Conservation (phyloP, 2,888 invertebrate species). For the Trachelus stipa region DNA sequence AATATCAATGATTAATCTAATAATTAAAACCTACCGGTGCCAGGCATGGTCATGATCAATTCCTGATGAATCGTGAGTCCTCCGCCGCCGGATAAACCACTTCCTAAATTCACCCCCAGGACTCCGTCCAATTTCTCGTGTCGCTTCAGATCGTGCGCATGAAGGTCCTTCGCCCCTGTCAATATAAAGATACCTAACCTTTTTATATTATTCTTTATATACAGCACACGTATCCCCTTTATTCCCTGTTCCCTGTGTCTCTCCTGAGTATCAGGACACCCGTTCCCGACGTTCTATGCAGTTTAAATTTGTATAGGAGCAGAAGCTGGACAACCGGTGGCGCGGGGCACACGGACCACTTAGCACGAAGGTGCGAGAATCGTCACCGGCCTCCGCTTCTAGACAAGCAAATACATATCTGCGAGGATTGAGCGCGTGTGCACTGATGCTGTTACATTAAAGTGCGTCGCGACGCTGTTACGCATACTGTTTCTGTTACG, state of each 20-base stretch:
- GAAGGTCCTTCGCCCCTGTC: slow-evolving; percentile 80
- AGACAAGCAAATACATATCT: slow-evolving; percentile 51
- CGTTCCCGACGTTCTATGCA: slow-evolving; percentile 43
- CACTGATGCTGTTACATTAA: neutral
- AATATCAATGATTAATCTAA: slow-evolving; percentile 1
- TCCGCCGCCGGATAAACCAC: slow-evolving; percentile 60
- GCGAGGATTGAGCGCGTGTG: neutral
- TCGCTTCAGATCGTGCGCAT: slow-evolving; percentile 77
- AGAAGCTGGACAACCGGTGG: slow-evolving; percentile 56
- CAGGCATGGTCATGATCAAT: slow-evolving; percentile 64
- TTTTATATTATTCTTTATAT: neutral
- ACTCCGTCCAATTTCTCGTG: slow-evolving; percentile 69
- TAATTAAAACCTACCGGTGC: slow-evolving; percentile 43
- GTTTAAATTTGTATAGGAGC: slow-evolving; percentile 66
- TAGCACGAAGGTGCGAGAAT: slow-evolving; percentile 66
- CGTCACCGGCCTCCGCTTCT: slow-evolving; percentile 66
- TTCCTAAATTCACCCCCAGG: slow-evolving; percentile 63
- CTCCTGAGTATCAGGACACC: neutral
- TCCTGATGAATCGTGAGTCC: slow-evolving; percentile 63
- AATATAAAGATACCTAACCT: slow-evolving; percentile 26
- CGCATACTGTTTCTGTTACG: neutral
- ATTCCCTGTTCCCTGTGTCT: neutral
- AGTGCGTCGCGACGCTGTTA: neutral
- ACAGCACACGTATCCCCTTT: neutral
- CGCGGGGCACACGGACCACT: slow-evolving; percentile 61